Conservation (phyloP, 2,113 vertebrate genomes). For the Pterocles burchelli region DNA sequence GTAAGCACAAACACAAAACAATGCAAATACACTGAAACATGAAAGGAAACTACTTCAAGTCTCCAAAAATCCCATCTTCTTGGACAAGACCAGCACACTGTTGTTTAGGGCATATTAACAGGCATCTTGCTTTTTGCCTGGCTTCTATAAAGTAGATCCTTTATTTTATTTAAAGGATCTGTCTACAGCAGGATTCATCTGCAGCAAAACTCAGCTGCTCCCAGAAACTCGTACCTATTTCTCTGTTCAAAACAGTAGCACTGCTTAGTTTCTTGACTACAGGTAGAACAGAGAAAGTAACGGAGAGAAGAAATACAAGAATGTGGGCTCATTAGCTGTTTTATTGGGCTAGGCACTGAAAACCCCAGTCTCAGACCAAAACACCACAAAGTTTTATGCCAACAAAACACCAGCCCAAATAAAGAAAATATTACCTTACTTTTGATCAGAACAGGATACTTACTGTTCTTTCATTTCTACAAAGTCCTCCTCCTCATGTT, state of each 20-base stretch:
- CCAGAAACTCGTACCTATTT: not conserved
- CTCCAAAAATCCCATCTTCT: not conserved
- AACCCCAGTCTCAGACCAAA: not conserved
- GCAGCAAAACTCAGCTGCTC: not conserved
- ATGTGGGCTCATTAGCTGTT: not conserved
- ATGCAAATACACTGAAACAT: not conserved
- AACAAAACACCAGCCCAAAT: not conserved
- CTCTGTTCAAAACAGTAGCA: not conserved
- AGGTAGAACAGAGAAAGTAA: not conserved
- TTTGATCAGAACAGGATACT: constrained; percentile 56
- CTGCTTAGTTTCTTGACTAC: not conserved
- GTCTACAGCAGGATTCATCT: not conserved
- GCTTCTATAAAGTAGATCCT: not conserved
- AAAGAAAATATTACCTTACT: not conserved
- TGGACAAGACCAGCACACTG: not conserved
- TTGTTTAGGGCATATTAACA: not conserved
- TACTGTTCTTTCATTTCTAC: constrained; percentile 99
- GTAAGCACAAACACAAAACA: not conserved
- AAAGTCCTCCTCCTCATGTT: constrained; percentile 95
- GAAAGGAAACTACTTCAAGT: not conserved
- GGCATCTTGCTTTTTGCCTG: not conserved
- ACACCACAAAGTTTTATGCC: not conserved
- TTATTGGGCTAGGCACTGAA: not conserved
- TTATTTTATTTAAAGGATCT: not conserved
- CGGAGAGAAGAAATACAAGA: not conserved